Conservation (phyloP, 2,797 vertebrate genomes). For the Acestrorhynchus altus region DNA sequence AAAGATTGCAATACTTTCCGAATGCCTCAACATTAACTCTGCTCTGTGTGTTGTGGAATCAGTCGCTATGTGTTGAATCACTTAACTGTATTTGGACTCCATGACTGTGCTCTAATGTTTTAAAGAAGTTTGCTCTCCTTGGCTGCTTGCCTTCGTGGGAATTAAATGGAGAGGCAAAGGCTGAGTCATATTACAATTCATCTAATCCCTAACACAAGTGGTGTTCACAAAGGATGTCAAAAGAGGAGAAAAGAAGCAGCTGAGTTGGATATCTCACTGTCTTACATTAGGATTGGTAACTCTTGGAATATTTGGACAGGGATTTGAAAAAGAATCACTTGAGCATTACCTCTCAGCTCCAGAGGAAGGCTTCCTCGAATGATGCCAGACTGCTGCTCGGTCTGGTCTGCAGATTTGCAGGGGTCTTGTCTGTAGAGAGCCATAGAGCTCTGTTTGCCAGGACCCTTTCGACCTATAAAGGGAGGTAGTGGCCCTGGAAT, state of each 20-base stretch:
- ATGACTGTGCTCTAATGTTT: background rate
- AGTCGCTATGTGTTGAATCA: constrained; percentile 3
- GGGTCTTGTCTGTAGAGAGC: constrained; percentile 57
- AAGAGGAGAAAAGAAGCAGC: background rate
- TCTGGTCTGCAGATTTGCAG: constrained; percentile 45
- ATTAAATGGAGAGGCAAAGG: background rate
- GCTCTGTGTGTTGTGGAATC: background rate
- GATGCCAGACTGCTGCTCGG: constrained; percentile 34
- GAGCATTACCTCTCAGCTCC: constrained; percentile 72
- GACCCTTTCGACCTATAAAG: constrained; percentile 62
- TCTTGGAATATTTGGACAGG: constrained; percentile 7
- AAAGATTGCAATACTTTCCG: constrained; percentile 6
- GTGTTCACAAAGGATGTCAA: background rate
- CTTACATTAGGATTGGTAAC: background rate
- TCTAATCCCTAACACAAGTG: background rate
- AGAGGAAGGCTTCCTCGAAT: constrained; percentile 63
- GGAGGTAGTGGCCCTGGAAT: constrained; percentile 57
- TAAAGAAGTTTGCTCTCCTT: background rate
- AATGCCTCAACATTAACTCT: background rate
- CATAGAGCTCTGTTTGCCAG: constrained; percentile 67
- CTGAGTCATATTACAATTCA: background rate
- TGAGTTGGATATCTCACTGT: background rate
- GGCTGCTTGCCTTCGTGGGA: background rate
- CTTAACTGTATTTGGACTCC: background rate
- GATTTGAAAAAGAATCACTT: constrained; percentile 25